These are phyloP conservation scores for Caenorhabditis sp. DNA, from an alignment of 2,888 invertebrate species.

Conservation along the genomic window DNA sequence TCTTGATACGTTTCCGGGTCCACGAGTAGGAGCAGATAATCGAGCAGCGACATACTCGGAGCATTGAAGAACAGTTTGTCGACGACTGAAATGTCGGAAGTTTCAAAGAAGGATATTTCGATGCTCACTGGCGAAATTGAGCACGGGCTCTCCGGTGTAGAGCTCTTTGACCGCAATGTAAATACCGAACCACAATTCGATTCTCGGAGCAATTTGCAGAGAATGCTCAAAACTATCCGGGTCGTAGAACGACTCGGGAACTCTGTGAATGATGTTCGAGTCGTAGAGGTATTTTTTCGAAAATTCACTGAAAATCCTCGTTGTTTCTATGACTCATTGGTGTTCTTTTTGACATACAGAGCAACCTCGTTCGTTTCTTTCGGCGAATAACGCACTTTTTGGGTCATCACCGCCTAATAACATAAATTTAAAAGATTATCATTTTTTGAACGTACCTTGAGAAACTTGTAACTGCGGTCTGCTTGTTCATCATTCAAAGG, in stretches of 20 bases:
- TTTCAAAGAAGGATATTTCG: not conserved
- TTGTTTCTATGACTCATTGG: too few species aligned
- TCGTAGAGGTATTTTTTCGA: slow-evolving; percentile 29
- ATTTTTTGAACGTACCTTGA: slow-evolving; percentile 9
- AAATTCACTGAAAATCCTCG: slow-evolving; percentile 14
- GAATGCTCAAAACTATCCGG: slow-evolving; percentile 10
- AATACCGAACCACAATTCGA: slow-evolving; percentile 61
- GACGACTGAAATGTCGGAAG: slow-evolving; percentile 50
- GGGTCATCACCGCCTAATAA: slow-evolving; percentile 35
- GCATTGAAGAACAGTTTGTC: slow-evolving; percentile 54
- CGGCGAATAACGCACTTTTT: slow-evolving; percentile 44
- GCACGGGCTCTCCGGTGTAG: slow-evolving; percentile 35
- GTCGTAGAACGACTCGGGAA: slow-evolving; percentile 33
- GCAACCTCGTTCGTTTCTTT: not conserved
- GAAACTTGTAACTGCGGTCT: slow-evolving; percentile 31
- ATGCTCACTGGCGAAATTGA: slow-evolving; percentile 57
- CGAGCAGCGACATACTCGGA: slow-evolving; percentile 36
- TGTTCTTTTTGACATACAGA: slow-evolving; percentile 7
- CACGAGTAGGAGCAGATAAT: slow-evolving; percentile 32
- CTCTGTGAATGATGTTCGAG: slow-evolving; percentile 16
- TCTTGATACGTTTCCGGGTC: slow-evolving; percentile 5
- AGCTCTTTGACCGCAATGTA: slow-evolving; percentile 51
- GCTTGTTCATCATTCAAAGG: slow-evolving; percentile 20
- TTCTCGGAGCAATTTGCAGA: slow-evolving; percentile 51
- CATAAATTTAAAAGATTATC: not conserved